Conservation (phyloP, 2,888 invertebrate genomes). For the Hoplodrina blanda region DNA sequence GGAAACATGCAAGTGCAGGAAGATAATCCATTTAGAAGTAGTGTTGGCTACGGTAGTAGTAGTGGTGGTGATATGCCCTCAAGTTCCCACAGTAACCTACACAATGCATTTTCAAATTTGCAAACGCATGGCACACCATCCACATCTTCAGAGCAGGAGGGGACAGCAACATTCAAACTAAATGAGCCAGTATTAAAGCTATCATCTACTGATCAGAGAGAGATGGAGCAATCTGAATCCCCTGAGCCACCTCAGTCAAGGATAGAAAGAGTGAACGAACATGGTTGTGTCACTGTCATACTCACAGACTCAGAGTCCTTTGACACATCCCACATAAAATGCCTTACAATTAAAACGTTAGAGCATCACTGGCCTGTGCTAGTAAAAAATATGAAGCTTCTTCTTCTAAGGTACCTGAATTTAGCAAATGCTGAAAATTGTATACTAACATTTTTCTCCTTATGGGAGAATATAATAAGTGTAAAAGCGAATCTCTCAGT, state of each 20-base stretch:
- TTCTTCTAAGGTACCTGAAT: constrained; percentile 90
- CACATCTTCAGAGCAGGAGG: constrained; percentile 77
- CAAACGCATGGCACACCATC: constrained; percentile 84
- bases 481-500: constrained; percentile 97
- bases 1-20: constrained; percentile 83
- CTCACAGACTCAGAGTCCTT: constrained; percentile 95
- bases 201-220: constrained; percentile 72
- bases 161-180: constrained; percentile 78
- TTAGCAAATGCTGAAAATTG: constrained; percentile 92
- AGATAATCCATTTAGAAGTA: constrained; percentile 86
- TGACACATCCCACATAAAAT: constrained; percentile 96
- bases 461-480: constrained; percentile 97
- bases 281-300: constrained; percentile 91
- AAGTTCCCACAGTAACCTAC: constrained; percentile 80
- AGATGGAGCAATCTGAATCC: constrained; percentile 76
- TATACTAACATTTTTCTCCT: constrained; percentile 94
- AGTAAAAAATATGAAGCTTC: constrained; percentile 92
- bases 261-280: constrained; percentile 85
- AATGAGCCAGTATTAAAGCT: constrained; percentile 85
- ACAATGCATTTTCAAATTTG: constrained; percentile 86
- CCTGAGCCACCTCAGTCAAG: constrained; percentile 80
- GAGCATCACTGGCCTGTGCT: constrained; percentile 96
- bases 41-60: constrained; percentile 75
- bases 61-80: constrained; percentile 76
- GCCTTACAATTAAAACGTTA: constrained; percentile 95